Percentiles rank a stretch among this genome's conserved stretches.
These are phyloP conservation scores for Trichopria drosophilae DNA, from an alignment of 2,888 invertebrate species.

Conservation along the genomic window DNA sequence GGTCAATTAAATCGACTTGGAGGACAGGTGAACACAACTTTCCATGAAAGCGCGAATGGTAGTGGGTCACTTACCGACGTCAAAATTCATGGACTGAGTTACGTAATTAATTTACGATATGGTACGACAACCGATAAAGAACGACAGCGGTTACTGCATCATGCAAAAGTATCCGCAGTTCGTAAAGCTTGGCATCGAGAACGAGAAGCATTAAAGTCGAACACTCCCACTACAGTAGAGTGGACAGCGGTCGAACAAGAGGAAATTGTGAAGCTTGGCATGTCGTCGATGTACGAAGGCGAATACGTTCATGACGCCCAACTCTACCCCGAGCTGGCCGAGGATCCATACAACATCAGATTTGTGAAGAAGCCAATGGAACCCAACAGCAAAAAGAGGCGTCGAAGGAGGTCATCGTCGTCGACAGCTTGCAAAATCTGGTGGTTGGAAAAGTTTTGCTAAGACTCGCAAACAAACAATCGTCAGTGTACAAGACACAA, in stretches of 20 bases:
- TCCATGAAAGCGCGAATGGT: constrained; percentile 74
- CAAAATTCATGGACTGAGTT: constrained; percentile 87
- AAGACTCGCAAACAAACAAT: constrained; percentile 34
- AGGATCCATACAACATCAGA: constrained; percentile 93
- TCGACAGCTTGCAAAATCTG: constrained; percentile 57
- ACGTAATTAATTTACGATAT: constrained; percentile 90
- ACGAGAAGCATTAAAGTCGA: constrained; percentile 78
- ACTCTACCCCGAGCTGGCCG: constrained; percentile 88
- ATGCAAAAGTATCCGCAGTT: constrained; percentile 84
- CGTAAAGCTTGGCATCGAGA: constrained; percentile 93
- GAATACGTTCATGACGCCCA: constrained; percentile 90
- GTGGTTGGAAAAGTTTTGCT: constrained; percentile 60
- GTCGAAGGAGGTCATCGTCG: constrained; percentile 71
- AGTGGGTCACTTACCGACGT: constrained; percentile 74
- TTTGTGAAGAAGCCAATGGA: constrained; percentile 83
- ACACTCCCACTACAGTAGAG: constrained; percentile 75
- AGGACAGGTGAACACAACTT: constrained; percentile 87
- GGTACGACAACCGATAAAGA: constrained; percentile 91
- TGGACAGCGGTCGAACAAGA: constrained; percentile 89
- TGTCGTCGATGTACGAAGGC: constrained; percentile 83
- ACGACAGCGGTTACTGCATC: constrained; percentile 83
- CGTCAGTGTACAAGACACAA: constrained; percentile 26
- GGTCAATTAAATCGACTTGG: constrained; percentile 87
- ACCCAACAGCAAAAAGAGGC: constrained; percentile 61
- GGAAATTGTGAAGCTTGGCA: constrained; percentile 83